Evolutionary conservation across 1,140 invertebrate genomes (phyloP), one percentile per base, ranked within the genome.

Genomic region (Ips nitidus): DNA sequence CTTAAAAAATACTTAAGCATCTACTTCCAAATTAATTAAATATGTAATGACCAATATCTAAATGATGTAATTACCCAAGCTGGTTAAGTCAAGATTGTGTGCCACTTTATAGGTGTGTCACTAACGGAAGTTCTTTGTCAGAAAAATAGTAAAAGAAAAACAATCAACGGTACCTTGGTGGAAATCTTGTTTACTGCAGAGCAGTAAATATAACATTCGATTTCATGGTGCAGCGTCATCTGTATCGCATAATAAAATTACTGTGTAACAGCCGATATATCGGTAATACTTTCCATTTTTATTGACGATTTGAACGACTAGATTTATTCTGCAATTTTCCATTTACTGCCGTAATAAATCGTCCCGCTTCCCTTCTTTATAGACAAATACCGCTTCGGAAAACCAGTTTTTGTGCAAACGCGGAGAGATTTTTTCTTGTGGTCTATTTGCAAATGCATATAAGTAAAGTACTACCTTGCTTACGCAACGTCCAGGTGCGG

Each of bases 321-420:
- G 52, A 55, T 55, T 55, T 55, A 55, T 55, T 37, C 37, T 55
- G 52, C 52, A 55, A 55, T 55, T 55, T 55, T 55, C 52, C 52
- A 55, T 55, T 55, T 55, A 55, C n/a, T 55, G 52, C 52, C 37
- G 52, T 36, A 55, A 55, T 55, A 55, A 55, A 55, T 55, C 52
- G 52, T 55, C 52, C 22, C 57, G 57, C 57, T 59, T 59, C 57
- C 57, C 41, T n/a, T 59, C 57, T 59, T 59, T 36, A 59, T 59
- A 59, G 39, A 42, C 57, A 59, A 42, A 42, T 59, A 59, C 57
- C 41, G 57, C 57, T 59, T 40, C 40, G 38, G 57, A 59, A 22
- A 59, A 59, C 57, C 57, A 59, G 57, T 59, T 59, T 59, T 59
- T 59, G 57, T 59, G 57, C 57, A 59, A 59, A 59, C 57, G n/a